Percentiles rank a stretch among this genome's conserved stretches.
These are phyloP conservation scores for Bubo bubo DNA, from an alignment of 2,113 vertebrate species.

Conservation along the genomic window DNA sequence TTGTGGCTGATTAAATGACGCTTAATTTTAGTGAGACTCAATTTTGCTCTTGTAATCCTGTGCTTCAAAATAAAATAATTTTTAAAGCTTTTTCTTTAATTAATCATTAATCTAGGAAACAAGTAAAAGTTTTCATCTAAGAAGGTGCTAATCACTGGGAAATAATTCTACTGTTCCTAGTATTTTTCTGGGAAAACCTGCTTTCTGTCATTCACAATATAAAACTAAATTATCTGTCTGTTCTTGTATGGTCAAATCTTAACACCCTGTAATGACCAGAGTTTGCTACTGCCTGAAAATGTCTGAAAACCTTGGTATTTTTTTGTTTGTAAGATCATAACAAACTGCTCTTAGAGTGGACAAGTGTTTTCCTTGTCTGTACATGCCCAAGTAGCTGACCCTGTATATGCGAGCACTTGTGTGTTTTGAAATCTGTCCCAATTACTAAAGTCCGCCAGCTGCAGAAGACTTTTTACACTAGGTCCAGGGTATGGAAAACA, in stretches of 20 bases:
- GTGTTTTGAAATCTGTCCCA: not conserved
- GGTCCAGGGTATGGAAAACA: not conserved
- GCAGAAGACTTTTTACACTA: not conserved
- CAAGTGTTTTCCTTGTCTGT: not conserved
- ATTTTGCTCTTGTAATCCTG: not conserved
- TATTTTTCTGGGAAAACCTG: not conserved
- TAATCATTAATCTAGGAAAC: not conserved
- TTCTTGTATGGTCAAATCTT: not conserved
- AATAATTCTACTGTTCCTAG: not conserved
- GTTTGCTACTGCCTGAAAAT: not conserved
- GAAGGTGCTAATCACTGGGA: not conserved
- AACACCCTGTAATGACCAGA: not conserved
- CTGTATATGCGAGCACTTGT: fast-evolving
- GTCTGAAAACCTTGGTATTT: not conserved
- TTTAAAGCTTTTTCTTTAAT: not conserved
- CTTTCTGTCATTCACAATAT: not conserved
- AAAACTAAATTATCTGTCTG: not conserved
- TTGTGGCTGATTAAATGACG: not conserved
- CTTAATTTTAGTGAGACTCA: not conserved
- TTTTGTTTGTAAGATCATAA: not conserved
- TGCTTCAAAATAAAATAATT: not conserved
- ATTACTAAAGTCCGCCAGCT: not conserved
- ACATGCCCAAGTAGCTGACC: not conserved
- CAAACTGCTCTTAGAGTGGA: not conserved
- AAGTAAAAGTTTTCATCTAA: not conserved